Conservation (phyloP, 2,888 invertebrate genomes). For the Stenchaetothrips biformis region DNA sequence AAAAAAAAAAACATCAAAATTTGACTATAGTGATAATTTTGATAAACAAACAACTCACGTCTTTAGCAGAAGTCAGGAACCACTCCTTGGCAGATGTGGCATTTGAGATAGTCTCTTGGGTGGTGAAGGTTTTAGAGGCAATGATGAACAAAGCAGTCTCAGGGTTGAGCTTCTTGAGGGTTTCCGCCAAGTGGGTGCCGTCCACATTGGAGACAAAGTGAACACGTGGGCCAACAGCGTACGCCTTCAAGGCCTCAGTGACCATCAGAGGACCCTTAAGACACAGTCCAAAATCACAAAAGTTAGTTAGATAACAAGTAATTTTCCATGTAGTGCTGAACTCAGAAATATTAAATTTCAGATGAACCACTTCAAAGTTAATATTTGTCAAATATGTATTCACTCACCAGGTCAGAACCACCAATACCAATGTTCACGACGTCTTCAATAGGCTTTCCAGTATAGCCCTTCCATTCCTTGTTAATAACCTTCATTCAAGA, state of each 20-base stretch:
- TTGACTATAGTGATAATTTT: slow-evolving; percentile 28
- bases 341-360: too few species aligned
- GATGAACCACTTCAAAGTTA: too few species aligned
- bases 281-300: not conserved
- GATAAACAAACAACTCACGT: slow-evolving; percentile 60
- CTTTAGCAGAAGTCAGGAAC: slow-evolving; percentile 81
- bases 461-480: slow-evolving; percentile 65
- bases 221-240: slow-evolving; percentile 74
- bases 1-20: slow-evolving; percentile 29
- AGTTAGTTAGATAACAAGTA: slow-evolving; percentile 1
- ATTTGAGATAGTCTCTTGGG: slow-evolving; percentile 98
- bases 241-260: slow-evolving; percentile 93
- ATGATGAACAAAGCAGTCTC: slow-evolving; percentile 97
- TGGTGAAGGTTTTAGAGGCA: slow-evolving; percentile 98
- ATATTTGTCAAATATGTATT: slow-evolving; percentile 13
- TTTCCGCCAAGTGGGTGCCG: slow-evolving; percentile 95
- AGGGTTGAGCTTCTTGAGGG: slow-evolving; percentile 79
- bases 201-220: slow-evolving; percentile 99
- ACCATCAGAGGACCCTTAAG: slow-evolving; percentile 93
- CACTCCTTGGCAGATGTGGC: slow-evolving; percentile 96
- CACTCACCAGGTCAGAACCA: slow-evolving; percentile 83
- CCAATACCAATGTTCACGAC: slow-evolving; percentile 99
- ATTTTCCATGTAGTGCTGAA: not conserved
- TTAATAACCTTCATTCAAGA: slow-evolving; percentile 45
- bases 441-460: slow-evolving; percentile 91